phyloP scores from a whole-genome alignment of 2,113 vertebrate genomes.

The Polypterus senegalus region DNA sequence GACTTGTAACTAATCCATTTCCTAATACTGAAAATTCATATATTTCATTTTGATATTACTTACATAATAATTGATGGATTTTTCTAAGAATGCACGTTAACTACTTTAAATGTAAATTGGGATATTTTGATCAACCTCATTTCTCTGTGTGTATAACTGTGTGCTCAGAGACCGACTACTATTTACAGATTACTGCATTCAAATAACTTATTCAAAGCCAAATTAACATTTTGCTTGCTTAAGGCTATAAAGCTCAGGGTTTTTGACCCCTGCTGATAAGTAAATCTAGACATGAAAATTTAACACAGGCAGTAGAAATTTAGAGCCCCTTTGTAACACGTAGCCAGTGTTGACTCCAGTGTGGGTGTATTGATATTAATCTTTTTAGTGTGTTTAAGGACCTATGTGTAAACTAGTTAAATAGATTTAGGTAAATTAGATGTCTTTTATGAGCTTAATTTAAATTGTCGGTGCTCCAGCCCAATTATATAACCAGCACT shows the following conservation, averaged over 20 bases:
- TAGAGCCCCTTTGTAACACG: no score
- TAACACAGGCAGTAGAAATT: not conserved
- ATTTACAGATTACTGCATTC: constrained; percentile 49
- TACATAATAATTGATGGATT: no score
- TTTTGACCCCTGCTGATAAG: constrained; percentile 5
- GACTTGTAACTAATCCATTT: no score
- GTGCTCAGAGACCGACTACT: constrained; percentile 42
- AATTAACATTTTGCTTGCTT: constrained; percentile 58
- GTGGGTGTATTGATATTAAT: constrained; percentile 1
- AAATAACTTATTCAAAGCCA: constrained; percentile 54
- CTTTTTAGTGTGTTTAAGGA: not conserved
- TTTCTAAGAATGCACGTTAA: no score
- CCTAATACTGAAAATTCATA: no score
- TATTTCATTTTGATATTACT: no score
- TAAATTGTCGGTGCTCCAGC: not conserved
- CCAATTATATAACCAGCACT: not conserved
- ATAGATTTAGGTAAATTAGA: constrained; percentile 6
- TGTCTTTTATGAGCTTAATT: constrained; percentile 1
- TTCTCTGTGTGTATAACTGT: no score
- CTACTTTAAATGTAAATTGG: no score
- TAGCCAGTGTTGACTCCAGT: no score
- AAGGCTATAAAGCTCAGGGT: constrained; percentile 14
- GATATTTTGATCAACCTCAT: no score
- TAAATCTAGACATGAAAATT: not conserved
- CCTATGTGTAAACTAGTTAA: not conserved